These are phyloP conservation scores for Cliona cf. orientalis DNA, from an alignment of 37 sponge, comb jelly and placozoan genomes.

Conservation along the genomic window DNA sequence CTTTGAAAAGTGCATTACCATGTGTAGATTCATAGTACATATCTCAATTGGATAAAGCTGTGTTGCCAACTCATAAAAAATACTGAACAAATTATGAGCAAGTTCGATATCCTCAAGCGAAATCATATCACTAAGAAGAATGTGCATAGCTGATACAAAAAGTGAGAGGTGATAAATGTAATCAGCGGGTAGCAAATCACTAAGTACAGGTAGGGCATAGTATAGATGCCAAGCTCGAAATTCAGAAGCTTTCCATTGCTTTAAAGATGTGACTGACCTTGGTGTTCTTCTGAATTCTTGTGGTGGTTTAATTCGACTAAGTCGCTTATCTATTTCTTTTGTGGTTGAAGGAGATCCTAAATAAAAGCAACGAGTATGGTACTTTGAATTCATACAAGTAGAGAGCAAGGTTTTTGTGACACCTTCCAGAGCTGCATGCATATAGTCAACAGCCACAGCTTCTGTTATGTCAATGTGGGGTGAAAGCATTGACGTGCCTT, in stretches of 20 bases:
- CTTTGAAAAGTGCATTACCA: neutral
- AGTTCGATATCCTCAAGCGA: neutral
- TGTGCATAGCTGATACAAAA: neutral
- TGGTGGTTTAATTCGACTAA: neutral
- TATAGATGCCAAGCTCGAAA: slow-evolving; percentile 7
- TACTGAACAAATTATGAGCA: neutral
- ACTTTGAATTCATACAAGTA: neutral
- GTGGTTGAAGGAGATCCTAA: neutral
- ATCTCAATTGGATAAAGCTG: neutral
- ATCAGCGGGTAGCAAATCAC: neutral
- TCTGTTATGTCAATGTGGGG: neutral
- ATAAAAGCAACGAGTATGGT: neutral
- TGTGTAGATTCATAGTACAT: neutral
- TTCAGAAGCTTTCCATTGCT: slow-evolving; percentile 10
- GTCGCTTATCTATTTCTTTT: neutral
- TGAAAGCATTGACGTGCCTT: neutral
- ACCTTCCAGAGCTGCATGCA: slow-evolving; percentile 20
- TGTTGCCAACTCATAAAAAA: neutral
- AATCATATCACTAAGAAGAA: neutral
- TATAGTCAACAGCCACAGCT: slow-evolving; percentile 15
- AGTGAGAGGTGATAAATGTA: neutral
- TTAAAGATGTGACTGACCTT: neutral
- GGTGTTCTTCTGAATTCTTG: slow-evolving; percentile 1
- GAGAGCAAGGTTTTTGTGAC: neutral
- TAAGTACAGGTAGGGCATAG: slow-evolving; percentile 5